Evolutionary conservation across 2,888 invertebrate species (phyloP).

Genomic region (Eueremaeus valkanovi): DNA sequence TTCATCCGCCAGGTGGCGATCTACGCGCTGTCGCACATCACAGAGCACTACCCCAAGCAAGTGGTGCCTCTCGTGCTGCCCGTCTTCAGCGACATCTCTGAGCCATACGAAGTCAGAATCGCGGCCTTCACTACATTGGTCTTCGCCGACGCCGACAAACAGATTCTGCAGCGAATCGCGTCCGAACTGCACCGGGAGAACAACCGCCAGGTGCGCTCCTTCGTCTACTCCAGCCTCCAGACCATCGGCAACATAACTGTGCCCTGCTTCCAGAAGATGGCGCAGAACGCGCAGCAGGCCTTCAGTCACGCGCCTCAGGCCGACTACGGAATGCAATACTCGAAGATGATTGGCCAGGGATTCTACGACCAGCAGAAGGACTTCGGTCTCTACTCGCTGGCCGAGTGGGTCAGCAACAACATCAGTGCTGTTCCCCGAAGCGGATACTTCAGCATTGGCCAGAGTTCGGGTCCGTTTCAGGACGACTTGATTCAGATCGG

Average conservation of each 20-base stretch:
- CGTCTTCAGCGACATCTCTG: constrained; percentile 50
- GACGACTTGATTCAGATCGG: constrained; percentile 38
- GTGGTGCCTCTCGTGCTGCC: constrained; percentile 49
- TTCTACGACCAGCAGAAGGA: constrained; percentile 37
- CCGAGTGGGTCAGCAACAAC: constrained; percentile 37
- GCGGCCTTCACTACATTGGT: constrained; percentile 51
- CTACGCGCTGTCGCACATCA: constrained; percentile 44
- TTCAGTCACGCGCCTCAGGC: constrained; percentile 29
- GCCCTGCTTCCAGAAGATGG: constrained; percentile 44
- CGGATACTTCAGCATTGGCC: constrained; percentile 37
- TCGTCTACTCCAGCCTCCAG: constrained; percentile 50
- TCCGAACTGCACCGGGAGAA: constrained; percentile 50
- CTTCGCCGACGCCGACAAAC: constrained; percentile 49
- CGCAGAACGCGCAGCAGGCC: constrained; percentile 35
- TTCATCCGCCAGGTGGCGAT: constrained; percentile 44
- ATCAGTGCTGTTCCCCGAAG: constrained; percentile 37
- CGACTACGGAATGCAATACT: constrained; percentile 38
- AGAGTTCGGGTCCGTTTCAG: constrained; percentile 18
- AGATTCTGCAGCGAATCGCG: constrained; percentile 52
- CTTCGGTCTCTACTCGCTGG: constrained; percentile 28
- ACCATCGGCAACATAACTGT: constrained; percentile 47
- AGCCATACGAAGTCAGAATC: constrained; percentile 51
- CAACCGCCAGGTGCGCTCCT: constrained; percentile 50
- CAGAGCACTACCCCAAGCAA: constrained; percentile 42
- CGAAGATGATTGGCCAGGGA: constrained; percentile 35